These are phyloP conservation scores for Melanargia galathea DNA, from an alignment of 2,888 invertebrate species.

Conservation along the genomic window DNA sequence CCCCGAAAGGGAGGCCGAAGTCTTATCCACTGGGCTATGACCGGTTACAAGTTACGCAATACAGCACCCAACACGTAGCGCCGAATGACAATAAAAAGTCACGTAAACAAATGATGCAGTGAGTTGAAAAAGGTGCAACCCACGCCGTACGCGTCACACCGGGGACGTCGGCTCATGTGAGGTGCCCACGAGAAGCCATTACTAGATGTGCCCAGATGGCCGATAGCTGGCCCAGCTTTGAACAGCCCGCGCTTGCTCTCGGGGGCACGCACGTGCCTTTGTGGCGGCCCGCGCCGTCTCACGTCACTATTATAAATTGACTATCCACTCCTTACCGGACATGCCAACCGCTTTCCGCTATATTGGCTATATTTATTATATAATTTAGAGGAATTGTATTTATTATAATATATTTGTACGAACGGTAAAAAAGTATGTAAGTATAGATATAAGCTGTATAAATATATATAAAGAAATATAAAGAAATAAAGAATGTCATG, in stretches of 20 bases:
- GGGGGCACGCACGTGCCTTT: constrained; percentile 78
- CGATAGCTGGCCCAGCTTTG: constrained; percentile 61
- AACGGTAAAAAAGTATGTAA: too few relatives aligned
- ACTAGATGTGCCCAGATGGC: constrained; percentile 58
- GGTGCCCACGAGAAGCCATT: constrained; percentile 73
- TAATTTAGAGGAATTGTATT: not conserved
- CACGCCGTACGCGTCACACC: constrained; percentile 64
- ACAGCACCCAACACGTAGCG: constrained; percentile 55
- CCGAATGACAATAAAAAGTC: constrained; percentile 52
- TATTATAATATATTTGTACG: not conserved
- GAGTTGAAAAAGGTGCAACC: constrained; percentile 68
- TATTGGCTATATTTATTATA: not conserved
- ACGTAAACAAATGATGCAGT: constrained; percentile 57
- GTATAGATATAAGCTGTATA: too few relatives aligned
- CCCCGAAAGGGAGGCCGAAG: too few relatives aligned
- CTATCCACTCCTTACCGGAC: constrained; percentile 57
- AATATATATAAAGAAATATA: too few relatives aligned
- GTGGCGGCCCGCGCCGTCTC: constrained; percentile 64
- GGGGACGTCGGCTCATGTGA: constrained; percentile 68
- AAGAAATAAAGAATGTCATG: too few relatives aligned
- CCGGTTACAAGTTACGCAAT: not conserved
- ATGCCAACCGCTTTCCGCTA: constrained; percentile 1
- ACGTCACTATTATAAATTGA: constrained; percentile 72
- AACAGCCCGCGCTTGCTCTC: constrained; percentile 59
- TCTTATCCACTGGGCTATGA: too few relatives aligned